Evolutionary conservation across 2,888 invertebrate species (phyloP), one percentile per base, ranked within the genome.

Genomic region (Unio pictorum): DNA sequence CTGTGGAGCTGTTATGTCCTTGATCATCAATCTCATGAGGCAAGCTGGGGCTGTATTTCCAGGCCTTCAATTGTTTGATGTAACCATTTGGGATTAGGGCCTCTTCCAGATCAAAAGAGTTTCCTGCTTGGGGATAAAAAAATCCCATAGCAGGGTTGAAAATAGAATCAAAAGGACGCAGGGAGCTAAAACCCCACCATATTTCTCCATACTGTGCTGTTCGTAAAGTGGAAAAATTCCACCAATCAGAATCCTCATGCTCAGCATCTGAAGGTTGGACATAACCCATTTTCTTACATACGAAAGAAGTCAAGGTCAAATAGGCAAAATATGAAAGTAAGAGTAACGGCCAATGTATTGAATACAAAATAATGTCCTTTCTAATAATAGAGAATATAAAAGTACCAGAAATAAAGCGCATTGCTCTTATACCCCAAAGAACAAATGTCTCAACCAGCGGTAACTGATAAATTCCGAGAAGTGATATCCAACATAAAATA

Each of bases 41-140:
- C n/a, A 63, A 63, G 54, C 34, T 28, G 59, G 54, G 75, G 3
- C 56, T 65, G 67, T 87, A 89, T 56, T 84, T 85, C 91, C 92
- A 92, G 4, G 90, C 86, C 5, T 91, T 91, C 28, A 92, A 84
- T 62, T 90, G 85, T 66, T 90, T 89, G 34, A 92, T 89, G 76
- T 92, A 92, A 66, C 91, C 91, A 55, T 82, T 84, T 3, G 91
- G 88, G 64, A 91, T 87, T 45, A 90, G 82, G 90, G 91, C 65
- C 89, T 90, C 55, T 91, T 83, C 90, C 81, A 61, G 4, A 17
- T 75, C 72, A 5, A 61, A 45, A 28, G 62, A 64, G 61, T 73
- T 67, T 4, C 28, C 64, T n/a, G 61, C 67, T 18, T 34, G 26
- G 20, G 68, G 26, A 18, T 68, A 69, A 0, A 69, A 65, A 2